Evolutionary conservation across 2,113 vertebrate species (phyloP), one percentile per base, ranked within the genome.

Genomic region (Synodontis membranacea): DNA sequence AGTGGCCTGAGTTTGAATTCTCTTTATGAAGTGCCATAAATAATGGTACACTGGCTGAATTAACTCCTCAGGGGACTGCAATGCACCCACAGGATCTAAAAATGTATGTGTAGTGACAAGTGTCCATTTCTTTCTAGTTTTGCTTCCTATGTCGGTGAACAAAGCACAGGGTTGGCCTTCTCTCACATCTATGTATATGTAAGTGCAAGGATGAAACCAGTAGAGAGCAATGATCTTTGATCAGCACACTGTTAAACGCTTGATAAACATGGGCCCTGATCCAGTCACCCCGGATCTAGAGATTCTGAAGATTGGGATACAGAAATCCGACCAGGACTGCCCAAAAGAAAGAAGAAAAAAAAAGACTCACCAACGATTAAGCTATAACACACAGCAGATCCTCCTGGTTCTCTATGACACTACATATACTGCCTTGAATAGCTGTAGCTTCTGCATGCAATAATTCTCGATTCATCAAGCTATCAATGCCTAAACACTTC

Each of bases 1-100:
- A 74, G 37, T 62, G 76, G 75, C 74, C 88, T 80, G 79, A 85
- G 86, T 82, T 81, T 76, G 8, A 86, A 48, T 80, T 42, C 31
- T 81, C 66, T 50, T 66, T 89, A 68, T 82, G 34, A 6, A 39
- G 17, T 70, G 37, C 66, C 23, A 42, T 42, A 28, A 11, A 72
- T 2, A 80, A 44, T 50, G 10, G 31, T 23, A 78, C 66, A 78
- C 15, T 0, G 46, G 34, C 19, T 56, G 37, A 44, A 80, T 62
- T n/a, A 72, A 39, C n/a, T 70, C 12, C 19, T 70, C 23, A 28
- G 11, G 50, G 28, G 39, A 79, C 25, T 46, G 50, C 12, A 4
- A 15, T 31, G 54, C n/a, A 84, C 54, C 64, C 8, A 39, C 21
- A 80, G 23, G 48, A 80, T 42, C 42, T 58, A 11, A 48, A 79